Evolutionary conservation across 2,113 vertebrate genomes (phyloP), one percentile per base, ranked within the genome.

Genomic region (Pitta sordida): DNA sequence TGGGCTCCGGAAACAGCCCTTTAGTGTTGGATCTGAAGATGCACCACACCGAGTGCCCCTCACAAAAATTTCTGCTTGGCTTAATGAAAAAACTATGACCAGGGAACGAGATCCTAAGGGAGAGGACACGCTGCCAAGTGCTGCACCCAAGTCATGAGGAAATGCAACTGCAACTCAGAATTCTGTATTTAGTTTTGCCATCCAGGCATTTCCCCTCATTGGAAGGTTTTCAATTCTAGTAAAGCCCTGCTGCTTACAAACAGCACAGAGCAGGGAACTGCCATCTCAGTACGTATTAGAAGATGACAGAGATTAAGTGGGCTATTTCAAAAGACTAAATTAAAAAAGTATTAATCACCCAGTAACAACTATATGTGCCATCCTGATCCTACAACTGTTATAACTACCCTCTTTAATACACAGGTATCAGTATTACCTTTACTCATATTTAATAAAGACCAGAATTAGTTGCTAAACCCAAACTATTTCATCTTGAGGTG

Each of bases 41-140:
- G 37, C 44, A 48, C 3, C 21, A 17, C 2, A 2, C 41, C 11
- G 24, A 3, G 18, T 27, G 5, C 2, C 4, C 27, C 5, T 10
- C 6, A 2, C 8, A 17, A 30, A 5, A 56, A 34, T 16, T 20
- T 32, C 21, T 34, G 18, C 44, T 32, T 64, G 24, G 27, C 20
- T 70, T 37, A 14, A 51, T 6, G 30, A 41, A 56, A 37, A 41
- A 39, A 3, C 19, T 55, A 3, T 15, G 8, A 15, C 64, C 10
- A 6, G 0, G 78, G 62, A 3, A 37, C 43, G 36, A 43, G 21
- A 59, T 16, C 12, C 16, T 8, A 30, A 65, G 24, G 11, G 43
- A 79, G 56, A 15, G 48, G 34, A 88, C 15, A 74, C 60, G 52
- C 52, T 3, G 34, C 30, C 46, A 64, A 71, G 23, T 13, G 49